These are phyloP conservation scores for Antidorcas marsupialis DNA, from an alignment of 2,113 vertebrate genomes.

Conservation along the genomic window DNA sequence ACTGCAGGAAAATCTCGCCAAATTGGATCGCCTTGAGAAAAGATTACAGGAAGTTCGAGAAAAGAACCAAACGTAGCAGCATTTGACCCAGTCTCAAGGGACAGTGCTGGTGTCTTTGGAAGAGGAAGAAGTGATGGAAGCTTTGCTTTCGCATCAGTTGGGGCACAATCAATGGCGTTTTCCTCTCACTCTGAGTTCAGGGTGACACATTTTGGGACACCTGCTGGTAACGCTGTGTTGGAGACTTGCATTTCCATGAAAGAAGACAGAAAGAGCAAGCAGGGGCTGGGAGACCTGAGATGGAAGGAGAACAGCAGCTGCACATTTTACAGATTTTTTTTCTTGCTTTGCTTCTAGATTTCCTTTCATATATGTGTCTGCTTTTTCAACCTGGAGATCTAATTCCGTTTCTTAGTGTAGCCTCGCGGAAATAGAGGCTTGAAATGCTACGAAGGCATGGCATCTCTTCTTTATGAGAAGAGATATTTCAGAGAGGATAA, in stretches of 20 bases:
- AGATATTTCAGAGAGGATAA: not conserved
- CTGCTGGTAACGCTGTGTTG: not conserved
- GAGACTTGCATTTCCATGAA: slow-evolving; percentile 4
- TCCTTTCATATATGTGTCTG: not conserved
- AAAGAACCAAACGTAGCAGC: slow-evolving; percentile 74
- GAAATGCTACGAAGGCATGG: not conserved
- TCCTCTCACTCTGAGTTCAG: not conserved
- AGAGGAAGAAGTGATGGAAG: not conserved
- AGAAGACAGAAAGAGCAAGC: not conserved
- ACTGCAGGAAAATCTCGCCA: slow-evolving; percentile 95
- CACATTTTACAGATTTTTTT: not conserved
- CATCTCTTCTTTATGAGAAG: not conserved
- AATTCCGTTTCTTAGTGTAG: not conserved
- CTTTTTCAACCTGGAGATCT: not conserved
- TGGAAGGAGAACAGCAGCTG: not conserved
- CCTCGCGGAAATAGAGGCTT: not conserved
- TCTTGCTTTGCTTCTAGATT: not conserved
- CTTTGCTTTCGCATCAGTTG: not conserved
- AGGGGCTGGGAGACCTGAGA: not conserved
- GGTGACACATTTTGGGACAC: slow-evolving; percentile 12
- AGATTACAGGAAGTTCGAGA: slow-evolving; percentile 81
- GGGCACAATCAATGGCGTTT: not conserved
- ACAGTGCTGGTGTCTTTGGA: not conserved
- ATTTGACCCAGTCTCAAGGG: not conserved
- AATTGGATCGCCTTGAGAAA: slow-evolving; percentile 93